These are phyloP conservation scores for Sipha flava DNA, from an alignment of 1,140 invertebrate genomes.

Conservation along the genomic window DNA sequence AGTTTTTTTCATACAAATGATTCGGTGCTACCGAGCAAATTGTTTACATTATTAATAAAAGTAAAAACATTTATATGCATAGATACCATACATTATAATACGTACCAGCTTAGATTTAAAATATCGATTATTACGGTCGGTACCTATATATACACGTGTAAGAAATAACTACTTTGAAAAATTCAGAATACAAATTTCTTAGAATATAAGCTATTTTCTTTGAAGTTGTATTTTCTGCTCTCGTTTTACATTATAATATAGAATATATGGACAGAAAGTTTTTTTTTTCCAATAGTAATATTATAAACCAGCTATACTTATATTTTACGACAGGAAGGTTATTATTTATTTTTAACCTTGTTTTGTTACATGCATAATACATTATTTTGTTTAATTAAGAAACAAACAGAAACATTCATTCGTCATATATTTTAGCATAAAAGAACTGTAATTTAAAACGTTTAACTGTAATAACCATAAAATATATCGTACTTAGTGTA, in stretches of 20 bases:
- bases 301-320: no score
- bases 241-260: no score
- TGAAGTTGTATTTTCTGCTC: not conserved
- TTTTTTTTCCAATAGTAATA: no score
- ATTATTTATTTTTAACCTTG: no score
- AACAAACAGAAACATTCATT: no score
- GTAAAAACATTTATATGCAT: not conserved
- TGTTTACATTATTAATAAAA: not conserved
- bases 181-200: not conserved
- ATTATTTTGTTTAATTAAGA: no score
- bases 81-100: not conserved
- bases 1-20: not conserved
- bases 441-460: conserved; percentile 10
- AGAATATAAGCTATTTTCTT: not conserved
- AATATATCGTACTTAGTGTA: not conserved
- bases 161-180: not conserved
- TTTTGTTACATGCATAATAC: no score
- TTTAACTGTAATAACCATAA: conserved; percentile 21
- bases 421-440: not conserved
- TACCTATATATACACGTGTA: not conserved
- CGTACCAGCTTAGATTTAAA: not conserved
- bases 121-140: not conserved
- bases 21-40: not conserved
- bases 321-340: no score
- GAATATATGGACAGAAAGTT: not conserved